These are phyloP conservation scores for Colletes collaris DNA, from an alignment of 2,888 invertebrate species.

Conservation along the genomic window DNA sequence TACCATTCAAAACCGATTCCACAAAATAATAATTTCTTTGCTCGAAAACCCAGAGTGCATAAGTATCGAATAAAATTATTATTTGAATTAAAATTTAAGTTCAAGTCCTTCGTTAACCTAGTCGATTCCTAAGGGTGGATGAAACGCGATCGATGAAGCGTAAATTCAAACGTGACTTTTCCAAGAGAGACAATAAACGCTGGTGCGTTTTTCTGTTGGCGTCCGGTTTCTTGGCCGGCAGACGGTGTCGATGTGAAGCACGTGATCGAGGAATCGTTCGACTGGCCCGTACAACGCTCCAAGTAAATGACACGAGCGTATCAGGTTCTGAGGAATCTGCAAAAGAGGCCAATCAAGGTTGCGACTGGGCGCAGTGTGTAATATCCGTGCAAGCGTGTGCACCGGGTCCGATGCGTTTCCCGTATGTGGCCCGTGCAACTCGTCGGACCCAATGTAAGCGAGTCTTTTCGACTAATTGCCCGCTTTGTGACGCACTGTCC, in stretches of 20 bases:
- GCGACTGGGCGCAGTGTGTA: slow-evolving; percentile 66
- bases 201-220: slow-evolving; percentile 2
- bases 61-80: too few species aligned
- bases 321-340: slow-evolving; percentile 73
- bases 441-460: slow-evolving; percentile 58
- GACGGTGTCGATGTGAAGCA: slow-evolving; percentile 35
- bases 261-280: slow-evolving; percentile 48
- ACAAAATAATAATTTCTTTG: too few species aligned
- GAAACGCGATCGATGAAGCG: too few species aligned
- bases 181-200: slow-evolving; percentile 7
- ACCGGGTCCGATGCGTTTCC: slow-evolving; percentile 7
- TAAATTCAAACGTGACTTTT: slow-evolving; percentile 15
- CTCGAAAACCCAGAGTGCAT: too few species aligned
- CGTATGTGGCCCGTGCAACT: slow-evolving; percentile 42
- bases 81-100: too few species aligned
- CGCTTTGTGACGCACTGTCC: slow-evolving; percentile 22
- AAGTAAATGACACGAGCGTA: slow-evolving; percentile 67
- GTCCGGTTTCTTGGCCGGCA: slow-evolving; percentile 38
- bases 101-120: too few species aligned
- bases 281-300: slow-evolving; percentile 5
- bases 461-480: slow-evolving; percentile 55
- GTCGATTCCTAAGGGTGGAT: too few species aligned
- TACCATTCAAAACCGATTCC: too few species aligned
- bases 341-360: slow-evolving; percentile 70
- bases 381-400: slow-evolving; percentile 18